Conservation (phyloP, 2,797 vertebrate species). For the Silurus lanzhouensis region DNA sequence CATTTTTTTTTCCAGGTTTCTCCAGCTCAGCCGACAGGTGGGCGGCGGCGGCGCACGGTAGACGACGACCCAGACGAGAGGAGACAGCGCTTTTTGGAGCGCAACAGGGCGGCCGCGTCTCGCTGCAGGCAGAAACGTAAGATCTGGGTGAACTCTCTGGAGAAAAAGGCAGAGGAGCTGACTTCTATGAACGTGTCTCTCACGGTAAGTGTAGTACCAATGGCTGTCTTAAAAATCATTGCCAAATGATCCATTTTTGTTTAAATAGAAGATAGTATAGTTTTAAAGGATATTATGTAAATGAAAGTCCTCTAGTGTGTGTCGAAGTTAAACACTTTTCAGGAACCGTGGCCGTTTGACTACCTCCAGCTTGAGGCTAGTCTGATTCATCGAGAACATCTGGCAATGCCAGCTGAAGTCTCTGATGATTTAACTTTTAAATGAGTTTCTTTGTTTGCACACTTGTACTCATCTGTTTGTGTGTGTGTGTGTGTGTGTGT, state of each 20-base stretch:
- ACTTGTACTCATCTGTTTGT: slow-evolving; percentile 33
- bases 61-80: slow-evolving; percentile 96
- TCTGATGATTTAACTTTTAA: neutral
- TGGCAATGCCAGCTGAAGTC: slow-evolving; percentile 6
- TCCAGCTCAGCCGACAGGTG: slow-evolving; percentile 93
- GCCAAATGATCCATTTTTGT: no score
- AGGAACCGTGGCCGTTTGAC: neutral
- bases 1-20: slow-evolving; percentile 79
- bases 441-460: neutral
- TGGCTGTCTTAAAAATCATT: neutral
- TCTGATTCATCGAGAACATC: slow-evolving; percentile 26
- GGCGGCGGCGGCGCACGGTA: slow-evolving; percentile 83
- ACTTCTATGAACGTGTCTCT: slow-evolving; percentile 91
- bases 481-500: neutral
- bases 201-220: slow-evolving; percentile 79
- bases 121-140: slow-evolving; percentile 97
- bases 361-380: neutral
- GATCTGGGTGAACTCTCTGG: slow-evolving; percentile 91
- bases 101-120: slow-evolving; percentile 92
- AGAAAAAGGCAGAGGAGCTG: slow-evolving; percentile 97
- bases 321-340: neutral
- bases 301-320: neutral
- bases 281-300: neutral
- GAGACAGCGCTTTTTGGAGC: slow-evolving; percentile 92
- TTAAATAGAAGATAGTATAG: neutral